A percentile compares a stretch with the other conserved stretches of the same genome.
phyloP scores from a whole-genome alignment of 2,888 invertebrate genomes.

The Nudaria mundana region DNA sequence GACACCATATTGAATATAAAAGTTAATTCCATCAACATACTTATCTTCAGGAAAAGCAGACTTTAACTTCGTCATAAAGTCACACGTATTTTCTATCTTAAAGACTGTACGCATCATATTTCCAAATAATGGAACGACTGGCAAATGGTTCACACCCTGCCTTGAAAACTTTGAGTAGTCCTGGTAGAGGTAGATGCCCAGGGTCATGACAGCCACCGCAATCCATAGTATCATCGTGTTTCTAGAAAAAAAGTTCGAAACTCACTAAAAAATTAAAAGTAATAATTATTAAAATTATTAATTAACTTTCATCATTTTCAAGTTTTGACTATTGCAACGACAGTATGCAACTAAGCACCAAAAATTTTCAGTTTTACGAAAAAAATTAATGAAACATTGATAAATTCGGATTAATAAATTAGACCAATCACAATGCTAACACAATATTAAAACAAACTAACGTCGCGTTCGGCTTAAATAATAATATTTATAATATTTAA shows the following conservation, averaged over 20 bases:
- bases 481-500: too few species aligned
- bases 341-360: too few species aligned
- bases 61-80: slow-evolving; percentile 5
- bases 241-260: too few species aligned
- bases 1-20: too few species aligned
- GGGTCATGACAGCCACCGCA: slow-evolving; percentile 5
- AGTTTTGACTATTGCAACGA: too few species aligned
- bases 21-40: too few species aligned
- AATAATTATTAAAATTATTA: too few species aligned
- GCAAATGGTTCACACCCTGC: slow-evolving; percentile 15
- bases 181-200: slow-evolving; percentile 13
- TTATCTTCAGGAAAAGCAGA: slow-evolving; percentile 15
- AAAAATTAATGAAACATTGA: neutral
- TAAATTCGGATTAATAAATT: neutral
- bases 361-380: too few species aligned
- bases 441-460: too few species aligned
- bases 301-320: neutral
- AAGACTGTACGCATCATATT: slow-evolving; percentile 11
- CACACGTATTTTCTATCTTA: slow-evolving; percentile 13
- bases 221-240: slow-evolving; percentile 18
- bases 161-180: slow-evolving; percentile 13
- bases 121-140: slow-evolving; percentile 17
- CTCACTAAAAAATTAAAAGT: slow-evolving; percentile 2
- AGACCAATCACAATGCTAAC: too few species aligned
- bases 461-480: too few species aligned